Percentiles rank a stretch among this genome's conserved stretches.
phyloP scores from a whole-genome alignment of 2,888 invertebrate species.

The Hypena proboscidalis region DNA sequence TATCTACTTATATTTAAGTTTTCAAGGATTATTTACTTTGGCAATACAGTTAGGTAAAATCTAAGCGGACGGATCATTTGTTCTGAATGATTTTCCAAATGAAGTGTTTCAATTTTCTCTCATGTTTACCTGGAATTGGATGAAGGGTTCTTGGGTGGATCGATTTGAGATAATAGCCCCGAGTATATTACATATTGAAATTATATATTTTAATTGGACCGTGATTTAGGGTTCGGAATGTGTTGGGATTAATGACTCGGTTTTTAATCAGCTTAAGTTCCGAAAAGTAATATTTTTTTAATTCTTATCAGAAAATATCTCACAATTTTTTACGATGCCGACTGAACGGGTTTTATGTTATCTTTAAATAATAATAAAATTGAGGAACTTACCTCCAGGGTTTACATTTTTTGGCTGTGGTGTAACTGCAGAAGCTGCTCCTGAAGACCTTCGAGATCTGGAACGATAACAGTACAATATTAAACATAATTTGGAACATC shows the following conservation, averaged over 20 bases:
- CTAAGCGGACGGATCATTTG: slow-evolving; percentile 6
- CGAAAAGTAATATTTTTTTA: too few relatives aligned
- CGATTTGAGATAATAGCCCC: background rate
- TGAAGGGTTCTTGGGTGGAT: slow-evolving; percentile 9
- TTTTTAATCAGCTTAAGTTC: too few relatives aligned
- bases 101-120: slow-evolving; percentile 16
- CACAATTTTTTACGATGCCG: too few relatives aligned
- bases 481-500: slow-evolving; percentile 2
- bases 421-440: slow-evolving; percentile 89
- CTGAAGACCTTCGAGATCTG: slow-evolving; percentile 92
- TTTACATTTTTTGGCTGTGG: slow-evolving; percentile 90
- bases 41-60: background rate
- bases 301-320: too few relatives aligned
- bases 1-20: slow-evolving; percentile 2
- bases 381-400: slow-evolving; percentile 88
- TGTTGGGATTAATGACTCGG: too few relatives aligned
- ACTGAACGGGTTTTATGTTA: too few relatives aligned
- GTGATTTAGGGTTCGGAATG: too few relatives aligned
- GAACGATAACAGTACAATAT: slow-evolving; percentile 49
- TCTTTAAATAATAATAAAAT: background rate
- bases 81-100: slow-evolving; percentile 19
- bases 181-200: slow-evolving; percentile 88
- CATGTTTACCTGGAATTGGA: slow-evolving; percentile 10
- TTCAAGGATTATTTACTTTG: background rate
- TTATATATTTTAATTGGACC: slow-evolving; percentile 90